phyloP scores from a whole-genome alignment of 2,888 invertebrate genomes.

The Plutella xylostella region DNA sequence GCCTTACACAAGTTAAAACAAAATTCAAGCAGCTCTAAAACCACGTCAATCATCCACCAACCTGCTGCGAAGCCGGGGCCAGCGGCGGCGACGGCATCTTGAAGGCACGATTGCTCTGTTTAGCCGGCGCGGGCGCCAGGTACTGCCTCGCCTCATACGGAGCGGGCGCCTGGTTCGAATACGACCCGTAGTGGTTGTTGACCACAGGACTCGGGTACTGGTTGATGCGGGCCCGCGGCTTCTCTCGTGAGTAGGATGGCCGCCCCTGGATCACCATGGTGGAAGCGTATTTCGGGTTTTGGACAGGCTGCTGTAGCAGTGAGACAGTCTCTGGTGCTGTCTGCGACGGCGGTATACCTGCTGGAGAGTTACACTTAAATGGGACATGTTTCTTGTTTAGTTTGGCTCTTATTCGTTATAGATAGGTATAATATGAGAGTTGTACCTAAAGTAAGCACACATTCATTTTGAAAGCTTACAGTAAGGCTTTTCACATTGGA shows the following conservation, averaged over 20 bases:
- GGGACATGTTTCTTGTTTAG: no score
- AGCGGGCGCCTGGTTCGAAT: constrained; percentile 27
- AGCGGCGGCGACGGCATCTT: constrained; percentile 62
- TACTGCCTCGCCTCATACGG: constrained; percentile 17
- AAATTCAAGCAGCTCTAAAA: no score
- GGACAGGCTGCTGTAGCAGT: constrained; percentile 52
- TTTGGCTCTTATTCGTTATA: no score
- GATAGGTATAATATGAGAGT: no score
- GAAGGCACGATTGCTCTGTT: constrained; percentile 32
- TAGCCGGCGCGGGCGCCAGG: constrained; percentile 22
- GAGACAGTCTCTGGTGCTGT: constrained; percentile 64
- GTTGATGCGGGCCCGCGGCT: constrained; percentile 31
- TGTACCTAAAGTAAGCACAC: no score
- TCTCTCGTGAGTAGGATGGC: constrained; percentile 44
- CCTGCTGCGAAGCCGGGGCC: constrained; percentile 41
- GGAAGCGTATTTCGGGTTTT: constrained; percentile 46
- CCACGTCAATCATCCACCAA: no score
- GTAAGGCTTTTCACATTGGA: no score
- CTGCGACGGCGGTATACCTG: constrained; percentile 46
- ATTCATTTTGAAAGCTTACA: no score
- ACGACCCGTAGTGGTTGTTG: constrained; percentile 37
- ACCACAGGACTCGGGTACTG: constrained; percentile 34
- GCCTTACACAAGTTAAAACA: no score
- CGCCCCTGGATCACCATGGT: constrained; percentile 47
- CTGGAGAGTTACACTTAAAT: no score